A percentile compares a stretch with the other conserved stretches of the same genome.
Evolutionary conservation across 2,888 invertebrate genomes (phyloP).

Genomic region (Metallyticus violacea): DNA sequence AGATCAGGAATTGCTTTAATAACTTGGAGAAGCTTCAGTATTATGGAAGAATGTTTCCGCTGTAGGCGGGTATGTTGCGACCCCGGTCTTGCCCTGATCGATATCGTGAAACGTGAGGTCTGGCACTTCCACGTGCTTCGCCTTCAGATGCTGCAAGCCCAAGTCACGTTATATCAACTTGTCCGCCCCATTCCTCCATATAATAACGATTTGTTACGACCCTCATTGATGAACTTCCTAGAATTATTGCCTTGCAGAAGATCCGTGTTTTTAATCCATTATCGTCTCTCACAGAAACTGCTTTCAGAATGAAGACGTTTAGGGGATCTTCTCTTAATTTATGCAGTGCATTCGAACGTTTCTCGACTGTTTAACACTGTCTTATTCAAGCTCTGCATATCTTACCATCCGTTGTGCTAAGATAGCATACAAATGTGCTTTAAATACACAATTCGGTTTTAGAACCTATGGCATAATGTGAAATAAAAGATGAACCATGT

Average conservation of each 20-base stretch:
- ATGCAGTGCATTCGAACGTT: too few relatives aligned
- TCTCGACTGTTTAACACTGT: too few relatives aligned
- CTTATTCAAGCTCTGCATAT: too few relatives aligned
- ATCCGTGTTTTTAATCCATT: neutral
- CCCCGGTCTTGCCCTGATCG: neutral
- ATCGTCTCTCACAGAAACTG: neutral
- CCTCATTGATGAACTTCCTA: neutral
- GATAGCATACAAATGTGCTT: too few relatives aligned
- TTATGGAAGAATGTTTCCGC: neutral
- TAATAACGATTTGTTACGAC: neutral
- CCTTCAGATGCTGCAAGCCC: neutral
- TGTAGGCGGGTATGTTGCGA: too few relatives aligned
- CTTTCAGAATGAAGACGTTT: too few relatives aligned
- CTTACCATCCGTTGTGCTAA: too few relatives aligned
- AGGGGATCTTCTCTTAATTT: too few relatives aligned
- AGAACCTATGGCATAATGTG: too few relatives aligned
- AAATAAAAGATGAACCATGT: too few relatives aligned
- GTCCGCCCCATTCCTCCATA: neutral
- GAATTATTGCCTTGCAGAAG: neutral
- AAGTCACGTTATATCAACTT: neutral
- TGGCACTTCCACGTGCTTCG: neutral
- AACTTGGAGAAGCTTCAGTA: neutral
- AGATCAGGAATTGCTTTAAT: too few relatives aligned
- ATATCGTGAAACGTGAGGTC: neutral
- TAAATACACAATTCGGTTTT: too few relatives aligned